Conservation (phyloP, 2,888 invertebrate species). For the Aspidiotus destructor region DNA sequence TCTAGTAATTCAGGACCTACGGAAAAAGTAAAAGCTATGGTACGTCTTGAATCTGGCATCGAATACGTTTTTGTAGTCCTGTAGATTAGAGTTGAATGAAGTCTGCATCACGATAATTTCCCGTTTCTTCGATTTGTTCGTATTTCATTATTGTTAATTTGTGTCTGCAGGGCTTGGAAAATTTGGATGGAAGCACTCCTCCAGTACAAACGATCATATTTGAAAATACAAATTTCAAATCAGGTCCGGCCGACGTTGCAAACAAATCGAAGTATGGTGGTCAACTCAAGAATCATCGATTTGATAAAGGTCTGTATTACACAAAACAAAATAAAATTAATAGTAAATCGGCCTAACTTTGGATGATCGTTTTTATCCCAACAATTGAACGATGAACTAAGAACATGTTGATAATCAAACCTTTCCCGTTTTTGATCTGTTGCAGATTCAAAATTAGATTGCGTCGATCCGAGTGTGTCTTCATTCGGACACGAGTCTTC, state of each 20-base stretch:
- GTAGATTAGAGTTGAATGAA: background rate
- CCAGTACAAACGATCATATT: conserved; percentile 83
- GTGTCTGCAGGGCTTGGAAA: conserved; percentile 43
- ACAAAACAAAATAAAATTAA: too few relatives aligned
- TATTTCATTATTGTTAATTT: too few relatives aligned
- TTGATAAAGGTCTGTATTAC: conserved; percentile 34
- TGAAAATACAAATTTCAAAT: conserved; percentile 82
- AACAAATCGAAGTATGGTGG: conserved; percentile 55
- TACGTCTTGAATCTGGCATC: background rate
- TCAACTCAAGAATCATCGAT: conserved; percentile 41
- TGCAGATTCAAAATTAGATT: conserved; percentile 22
- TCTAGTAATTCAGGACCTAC: background rate
- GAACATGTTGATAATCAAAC: too few relatives aligned
- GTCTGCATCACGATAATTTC: background rate
- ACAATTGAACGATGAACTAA: too few relatives aligned
- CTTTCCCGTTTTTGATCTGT: background rate
- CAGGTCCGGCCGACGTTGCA: conserved; percentile 51
- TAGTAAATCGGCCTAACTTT: too few relatives aligned
- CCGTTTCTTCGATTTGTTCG: too few relatives aligned
- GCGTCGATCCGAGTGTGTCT: conserved; percentile 15
- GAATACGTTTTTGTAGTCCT: background rate
- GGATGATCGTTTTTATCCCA: too few relatives aligned
- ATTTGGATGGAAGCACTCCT: conserved; percentile 63
- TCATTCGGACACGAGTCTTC: conserved; percentile 17
- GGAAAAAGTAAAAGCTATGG: conserved; percentile 13